Evolutionary conservation across 1,140 invertebrate genomes (phyloP), one percentile per base, ranked within the genome.

Genomic region (Lepidurus arcticus): DNA sequence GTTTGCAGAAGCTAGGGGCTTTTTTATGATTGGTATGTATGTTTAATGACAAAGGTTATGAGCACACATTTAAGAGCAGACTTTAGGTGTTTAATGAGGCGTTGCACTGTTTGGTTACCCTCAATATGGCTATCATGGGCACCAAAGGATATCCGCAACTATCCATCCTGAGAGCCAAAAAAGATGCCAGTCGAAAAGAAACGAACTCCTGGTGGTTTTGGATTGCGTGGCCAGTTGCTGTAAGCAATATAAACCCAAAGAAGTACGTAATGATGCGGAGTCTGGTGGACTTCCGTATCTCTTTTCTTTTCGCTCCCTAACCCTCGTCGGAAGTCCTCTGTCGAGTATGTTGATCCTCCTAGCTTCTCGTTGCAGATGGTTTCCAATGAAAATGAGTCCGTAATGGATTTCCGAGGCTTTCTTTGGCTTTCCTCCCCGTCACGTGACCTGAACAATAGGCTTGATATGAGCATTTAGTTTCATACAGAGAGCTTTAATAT

Each of bases 341-440:
- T 65, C 53, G 53, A 65, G 53, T 65, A 65, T 65, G 53, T 65
- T 65, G 53, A 65, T 65, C 53, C 53, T 65, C 13, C 53, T 13
- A 65, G 53, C 53, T 16, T 21, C 53, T 65, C 53, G 16, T 65
- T 65, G 53, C 53, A 65, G 53, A 65, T 65, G 53, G 53, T 65
- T 65, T 65, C 53, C 53, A 65, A 65, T 65, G 53, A 65, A 65
- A 65, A 65, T 65, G 53, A 65, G 53, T 13, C 53, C 53, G 53
- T 65, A 65, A 65, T 65, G 53, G 53, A 65, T 65, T 65, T 65
- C 53, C 53, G 53, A 65, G 53, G 53, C 53, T 65, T 65, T 65
- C 53, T 65, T 65, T 65, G 53, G 53, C 53, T 65, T 65, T 65
- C 53, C 53, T 65, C 9, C 13, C 8, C 13, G 53, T 65, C 53